Evolutionary conservation across 2,113 vertebrate genomes (phyloP), one percentile per base, ranked within the genome.

Genomic region (Prionailurus bengalensis): DNA sequence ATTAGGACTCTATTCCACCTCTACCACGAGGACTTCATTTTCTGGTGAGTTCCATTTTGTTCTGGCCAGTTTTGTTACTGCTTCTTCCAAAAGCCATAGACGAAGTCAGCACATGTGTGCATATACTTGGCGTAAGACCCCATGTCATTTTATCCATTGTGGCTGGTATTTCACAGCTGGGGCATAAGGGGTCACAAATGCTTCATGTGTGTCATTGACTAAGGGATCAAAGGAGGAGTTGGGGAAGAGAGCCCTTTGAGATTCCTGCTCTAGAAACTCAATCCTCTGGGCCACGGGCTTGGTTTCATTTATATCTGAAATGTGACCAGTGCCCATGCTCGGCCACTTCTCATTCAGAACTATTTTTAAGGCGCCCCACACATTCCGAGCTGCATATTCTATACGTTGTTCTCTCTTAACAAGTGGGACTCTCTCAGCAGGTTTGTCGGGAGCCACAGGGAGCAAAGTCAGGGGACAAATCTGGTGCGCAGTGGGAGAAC

Each of bases 291-390:
- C 79, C 79, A 36, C 2, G 31, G 90, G 71, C 68, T 9, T 27
- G 48, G 82, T 39, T 80, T 96, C 92, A 68, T 88, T 96, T 83
- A 68, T 51, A 68, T 0, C 0, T 94, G 97, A 96, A 39, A 81
- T 83, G 51, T 96, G 96, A 94, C 70, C 45, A 39, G 73, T 36
- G 81, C 80, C 84, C 53, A 0, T 66, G 79, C 79, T 23, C 23
- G 74, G 29, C 36, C 48, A 45, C 84, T 86, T 94, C 96, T 98
- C 84, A 79, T 92, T 85, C 14, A 61, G 84, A 76, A 68, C 97
- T 98, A 97, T 98, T 98, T 97, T 97, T 98, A 98, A 97, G 94
- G 78, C 0, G 2, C 88, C 81, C 31, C 3, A 4, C 39, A 94
- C 96, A 98, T 97, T 98, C 98, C 97, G 89, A 36, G 66, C 48